Conservation (phyloP, 2,113 vertebrate species). For the Galemys pyrenaicus region DNA sequence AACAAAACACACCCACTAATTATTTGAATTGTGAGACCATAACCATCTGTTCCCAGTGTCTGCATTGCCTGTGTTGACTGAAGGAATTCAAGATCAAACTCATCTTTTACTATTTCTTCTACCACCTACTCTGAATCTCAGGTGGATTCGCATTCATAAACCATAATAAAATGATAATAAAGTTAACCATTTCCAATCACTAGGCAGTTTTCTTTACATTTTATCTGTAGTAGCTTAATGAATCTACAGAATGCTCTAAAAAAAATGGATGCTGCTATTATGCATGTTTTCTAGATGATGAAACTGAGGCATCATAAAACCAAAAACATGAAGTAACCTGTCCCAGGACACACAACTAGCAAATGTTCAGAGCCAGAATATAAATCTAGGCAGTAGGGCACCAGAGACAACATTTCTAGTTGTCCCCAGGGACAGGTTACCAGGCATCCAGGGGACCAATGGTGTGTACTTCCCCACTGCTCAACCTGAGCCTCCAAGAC, state of each 20-base stretch:
- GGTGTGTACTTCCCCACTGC: not conserved
- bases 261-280: not conserved
- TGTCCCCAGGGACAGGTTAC: not conserved
- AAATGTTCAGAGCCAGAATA: not conserved
- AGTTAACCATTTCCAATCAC: not conserved
- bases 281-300: not conserved
- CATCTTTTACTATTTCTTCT: constrained; percentile 4
- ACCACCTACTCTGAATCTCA: not conserved
- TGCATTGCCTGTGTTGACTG: not conserved
- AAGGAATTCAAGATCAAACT: not conserved
- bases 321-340: constrained; percentile 33
- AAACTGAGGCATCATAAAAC: constrained; percentile 29
- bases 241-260: not conserved
- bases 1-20: constrained; percentile 1
- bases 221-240: not conserved
- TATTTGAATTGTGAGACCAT: not conserved
- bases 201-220: not conserved
- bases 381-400: not conserved
- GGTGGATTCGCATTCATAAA: not conserved
- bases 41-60: not conserved
- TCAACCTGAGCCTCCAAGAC: not conserved
- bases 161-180: not conserved
- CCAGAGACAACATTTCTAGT: not conserved
- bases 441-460: not conserved
- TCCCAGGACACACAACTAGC: not conserved